Evolutionary conservation across 2,888 invertebrate species (phyloP), one percentile per base, ranked within the genome.

Genomic region (Lysandra bellargus): DNA sequence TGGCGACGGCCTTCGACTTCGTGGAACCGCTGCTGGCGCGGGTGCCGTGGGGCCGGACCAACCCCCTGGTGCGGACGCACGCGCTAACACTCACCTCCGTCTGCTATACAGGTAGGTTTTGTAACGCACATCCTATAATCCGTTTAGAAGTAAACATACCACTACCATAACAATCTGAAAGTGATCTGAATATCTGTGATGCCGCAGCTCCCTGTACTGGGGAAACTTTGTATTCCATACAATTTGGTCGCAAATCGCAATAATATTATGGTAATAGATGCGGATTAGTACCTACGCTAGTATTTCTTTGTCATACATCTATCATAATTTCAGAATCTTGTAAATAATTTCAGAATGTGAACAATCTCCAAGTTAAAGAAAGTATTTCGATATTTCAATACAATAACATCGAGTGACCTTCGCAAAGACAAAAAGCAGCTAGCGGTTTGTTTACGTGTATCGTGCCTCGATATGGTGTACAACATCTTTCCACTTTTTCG

Each of bases 1-100:
- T 97, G 49, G 96, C 97, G 79, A 98, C 98, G 1, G 97, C 97
- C 9, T 97, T 96, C 90, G 98, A 98, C 92, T 98, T 97, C 92
- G 95, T 98, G 86, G 97, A 98, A 88, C 97, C 97, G 85, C 95
- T 98, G 84, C 92, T 97, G 82, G 96, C 96, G 84, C 94, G 97
- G 84, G 91, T 93, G 82, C 90, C 95, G 30, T 96, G 96, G 95
- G 95, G 95, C 81, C 93, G 95, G 80, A 90, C 95, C 78, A 95
- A 95, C 83, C 92, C 95, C 77, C 92, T 96, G 75, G 95, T 97
- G 69, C 95, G 97, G 84, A 94, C 96, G 82, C 97, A 97, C 87
- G 96, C 97, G 77, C 96, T 97, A 85, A 97, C 97, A 4, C 96
- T 97, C 85, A 96, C 97, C 82, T 96, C 97, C 72, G 95, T 97